These are phyloP conservation scores for Torymus auratus DNA, from an alignment of 2,888 invertebrate species.

Conservation along the genomic window DNA sequence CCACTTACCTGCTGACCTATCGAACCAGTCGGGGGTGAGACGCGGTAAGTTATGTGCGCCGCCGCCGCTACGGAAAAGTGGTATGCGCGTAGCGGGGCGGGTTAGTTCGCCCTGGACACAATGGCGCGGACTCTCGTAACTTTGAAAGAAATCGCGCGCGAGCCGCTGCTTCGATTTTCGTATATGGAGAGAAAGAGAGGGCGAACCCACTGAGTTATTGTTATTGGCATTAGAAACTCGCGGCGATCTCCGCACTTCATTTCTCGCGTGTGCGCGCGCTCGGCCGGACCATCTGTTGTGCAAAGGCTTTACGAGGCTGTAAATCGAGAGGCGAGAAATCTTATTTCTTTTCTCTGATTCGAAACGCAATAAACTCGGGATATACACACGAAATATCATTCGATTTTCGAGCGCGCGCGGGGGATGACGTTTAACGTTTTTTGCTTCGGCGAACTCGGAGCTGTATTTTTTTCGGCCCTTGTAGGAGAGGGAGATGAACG, in stretches of 20 bases:
- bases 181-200: not conserved
- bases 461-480: too few relatives aligned
- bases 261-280: not conserved
- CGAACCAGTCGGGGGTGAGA: slow-evolving; percentile 23
- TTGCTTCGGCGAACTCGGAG: not conserved
- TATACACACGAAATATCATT: slow-evolving; percentile 33
- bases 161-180: slow-evolving; percentile 1
- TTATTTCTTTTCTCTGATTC: slow-evolving; percentile 49
- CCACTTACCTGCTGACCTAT: slow-evolving; percentile 50
- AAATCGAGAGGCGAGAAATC: slow-evolving; percentile 55
- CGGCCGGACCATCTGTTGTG: slow-evolving; percentile 49
- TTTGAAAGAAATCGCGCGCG: slow-evolving; percentile 42
- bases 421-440: not conserved
- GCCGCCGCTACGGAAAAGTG: slow-evolving; percentile 61
- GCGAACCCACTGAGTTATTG: slow-evolving; percentile 51
- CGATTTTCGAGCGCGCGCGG: not conserved
- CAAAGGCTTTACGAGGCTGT: slow-evolving; percentile 55
- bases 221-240: slow-evolving; percentile 56
- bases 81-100: slow-evolving; percentile 55
- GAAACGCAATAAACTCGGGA: slow-evolving; percentile 45
- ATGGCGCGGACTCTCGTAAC: slow-evolving; percentile 25
- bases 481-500: too few relatives aligned
- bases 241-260: slow-evolving; percentile 40
- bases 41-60: slow-evolving; percentile 65
- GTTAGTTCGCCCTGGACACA: slow-evolving; percentile 33